Evolutionary conservation across 2,888 invertebrate species (phyloP).

Genomic region (Pogonocherus hispidulus): DNA sequence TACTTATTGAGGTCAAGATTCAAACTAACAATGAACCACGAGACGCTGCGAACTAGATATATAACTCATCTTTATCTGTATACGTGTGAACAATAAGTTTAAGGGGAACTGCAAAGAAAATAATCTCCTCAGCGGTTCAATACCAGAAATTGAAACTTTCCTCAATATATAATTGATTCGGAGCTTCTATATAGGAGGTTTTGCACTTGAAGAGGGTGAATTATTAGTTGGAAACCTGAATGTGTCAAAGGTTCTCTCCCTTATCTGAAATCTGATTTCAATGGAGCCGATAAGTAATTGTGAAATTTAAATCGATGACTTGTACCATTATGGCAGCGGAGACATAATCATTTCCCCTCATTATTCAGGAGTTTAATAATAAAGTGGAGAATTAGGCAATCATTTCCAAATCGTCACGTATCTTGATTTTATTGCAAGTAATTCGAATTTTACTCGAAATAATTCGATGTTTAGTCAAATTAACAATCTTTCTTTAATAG

Average conservation of each 20-base stretch:
- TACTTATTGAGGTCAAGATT: no score
- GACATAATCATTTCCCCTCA: neutral
- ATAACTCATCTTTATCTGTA: no score
- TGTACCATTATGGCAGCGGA: neutral
- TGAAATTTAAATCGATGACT: conserved; percentile 5
- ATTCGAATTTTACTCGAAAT: no score
- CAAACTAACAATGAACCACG: no score
- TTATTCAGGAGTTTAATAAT: neutral
- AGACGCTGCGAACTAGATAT: no score
- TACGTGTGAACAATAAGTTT: no score
- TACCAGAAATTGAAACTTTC: conserved; percentile 3
- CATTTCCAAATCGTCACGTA: neutral
- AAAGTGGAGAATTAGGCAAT: neutral
- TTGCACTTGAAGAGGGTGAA: conserved; percentile 2
- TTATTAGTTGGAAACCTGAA: neutral
- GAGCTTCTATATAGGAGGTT: neutral
- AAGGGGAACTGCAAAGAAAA: neutral
- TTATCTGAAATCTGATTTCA: conserved; percentile 19
- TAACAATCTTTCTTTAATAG: no score
- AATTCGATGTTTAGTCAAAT: no score
- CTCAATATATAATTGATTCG: conserved; percentile 10
- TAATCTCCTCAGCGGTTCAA: neutral
- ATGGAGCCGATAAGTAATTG: conserved; percentile 10
- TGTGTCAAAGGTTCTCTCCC: conserved; percentile 12
- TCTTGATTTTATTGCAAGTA: no score